Evolutionary conservation across 2,113 vertebrate species (phyloP).

Genomic region (Trematomus loennbergii): DNA sequence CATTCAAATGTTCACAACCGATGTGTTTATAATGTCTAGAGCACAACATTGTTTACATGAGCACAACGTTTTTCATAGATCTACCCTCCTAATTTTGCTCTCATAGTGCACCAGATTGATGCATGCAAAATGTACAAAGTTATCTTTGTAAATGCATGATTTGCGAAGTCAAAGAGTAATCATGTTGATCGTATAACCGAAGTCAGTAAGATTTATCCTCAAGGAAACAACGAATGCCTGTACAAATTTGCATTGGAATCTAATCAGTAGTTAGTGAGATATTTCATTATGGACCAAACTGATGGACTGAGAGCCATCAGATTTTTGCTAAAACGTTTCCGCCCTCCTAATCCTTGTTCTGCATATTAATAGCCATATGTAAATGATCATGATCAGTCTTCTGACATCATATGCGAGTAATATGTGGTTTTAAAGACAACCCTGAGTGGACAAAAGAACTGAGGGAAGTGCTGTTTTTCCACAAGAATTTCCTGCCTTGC

Average conservation of each 20-base stretch:
- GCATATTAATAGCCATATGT: not conserved
- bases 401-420: not conserved
- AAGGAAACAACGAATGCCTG: not conserved
- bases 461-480: constrained; percentile 72
- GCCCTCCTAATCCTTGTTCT: no score
- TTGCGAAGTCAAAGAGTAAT: no score
- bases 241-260: not conserved
- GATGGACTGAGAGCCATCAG: not conserved
- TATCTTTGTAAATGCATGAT: no score
- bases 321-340: not conserved
- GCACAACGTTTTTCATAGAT: no score
- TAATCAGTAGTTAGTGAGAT: not conserved
- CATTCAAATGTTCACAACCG: no score
- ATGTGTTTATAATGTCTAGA: no score
- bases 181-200: no score
- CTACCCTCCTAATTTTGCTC: no score
- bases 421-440: constrained; percentile 12
- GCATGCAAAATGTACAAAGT: no score
- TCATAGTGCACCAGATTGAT: no score
- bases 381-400: constrained; percentile 3
- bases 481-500: constrained; percentile 80
- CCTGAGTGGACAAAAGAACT: constrained; percentile 57
- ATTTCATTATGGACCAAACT: not conserved
- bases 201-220: not conserved
- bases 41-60: no score